A percentile compares a stretch with the other conserved stretches of the same genome.
phyloP scores from a whole-genome alignment of 2,888 invertebrate species.

The Caenorhabditis sp. region DNA sequence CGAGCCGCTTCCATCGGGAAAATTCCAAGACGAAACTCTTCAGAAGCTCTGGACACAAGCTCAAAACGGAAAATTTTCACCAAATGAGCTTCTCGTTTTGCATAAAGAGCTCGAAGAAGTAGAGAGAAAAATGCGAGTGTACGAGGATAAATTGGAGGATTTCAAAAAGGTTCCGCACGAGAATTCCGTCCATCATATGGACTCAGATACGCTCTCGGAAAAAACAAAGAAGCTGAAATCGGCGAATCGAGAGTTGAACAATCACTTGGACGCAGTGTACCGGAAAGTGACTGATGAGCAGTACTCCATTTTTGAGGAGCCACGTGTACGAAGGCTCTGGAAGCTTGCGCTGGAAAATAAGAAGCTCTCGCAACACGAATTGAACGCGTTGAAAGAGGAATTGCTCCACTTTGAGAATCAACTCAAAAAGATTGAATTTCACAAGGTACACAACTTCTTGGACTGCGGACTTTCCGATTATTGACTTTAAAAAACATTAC shows the following conservation, averaged over 20 bases:
- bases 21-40: conserved; percentile 68
- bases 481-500: too few species aligned
- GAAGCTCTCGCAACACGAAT: conserved; percentile 58
- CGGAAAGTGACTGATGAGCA: conserved; percentile 48
- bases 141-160: conserved; percentile 60
- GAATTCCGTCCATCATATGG: conserved; percentile 59
- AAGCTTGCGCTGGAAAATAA: conserved; percentile 63
- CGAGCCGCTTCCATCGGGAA: conserved; percentile 32
- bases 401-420: conserved; percentile 72
- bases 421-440: conserved; percentile 68
- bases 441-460: too few species aligned
- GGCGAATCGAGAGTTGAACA: conserved; percentile 44
- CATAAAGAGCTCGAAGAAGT: conserved; percentile 64
- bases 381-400: conserved; percentile 62
- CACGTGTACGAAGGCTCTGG: conserved; percentile 72
- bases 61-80: conserved; percentile 62
- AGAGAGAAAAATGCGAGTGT: conserved; percentile 55
- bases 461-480: too few species aligned
- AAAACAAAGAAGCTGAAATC: conserved; percentile 46
- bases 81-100: conserved; percentile 62
- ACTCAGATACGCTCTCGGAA: conserved; percentile 17
- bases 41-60: conserved; percentile 72
- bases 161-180: conserved; percentile 64
- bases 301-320: conserved; percentile 66
- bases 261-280: conserved; percentile 56